These are phyloP conservation scores for Mus caroli DNA, from an alignment of 2,797 vertebrate species.

Conservation along the genomic window DNA sequence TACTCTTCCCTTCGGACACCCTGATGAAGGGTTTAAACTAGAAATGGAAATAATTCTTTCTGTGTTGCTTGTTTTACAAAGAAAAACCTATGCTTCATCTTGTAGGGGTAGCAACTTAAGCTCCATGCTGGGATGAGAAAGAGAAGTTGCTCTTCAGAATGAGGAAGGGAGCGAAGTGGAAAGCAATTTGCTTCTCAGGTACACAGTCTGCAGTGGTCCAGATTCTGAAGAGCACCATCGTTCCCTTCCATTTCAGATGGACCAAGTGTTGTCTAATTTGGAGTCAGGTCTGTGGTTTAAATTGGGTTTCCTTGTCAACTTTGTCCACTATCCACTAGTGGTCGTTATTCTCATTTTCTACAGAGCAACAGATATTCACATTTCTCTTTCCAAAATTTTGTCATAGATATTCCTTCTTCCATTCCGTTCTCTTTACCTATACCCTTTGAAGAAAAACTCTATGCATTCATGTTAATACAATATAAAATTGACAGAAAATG, in stretches of 20 bases:
- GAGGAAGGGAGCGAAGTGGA: not conserved
- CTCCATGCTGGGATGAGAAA: not conserved
- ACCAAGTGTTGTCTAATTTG: not conserved
- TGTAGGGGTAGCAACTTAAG: not conserved
- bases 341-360: not conserved
- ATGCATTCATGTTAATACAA: conserved; percentile 1
- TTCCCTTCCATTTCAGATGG: not conserved
- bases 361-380: not conserved
- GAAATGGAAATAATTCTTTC: not conserved
- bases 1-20: not conserved
- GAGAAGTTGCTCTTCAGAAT: not conserved
- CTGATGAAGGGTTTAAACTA: not conserved
- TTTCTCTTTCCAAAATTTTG: not conserved
- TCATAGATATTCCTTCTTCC: not conserved
- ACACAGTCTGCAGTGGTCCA: not conserved
- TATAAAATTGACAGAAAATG: conserved; percentile 16
- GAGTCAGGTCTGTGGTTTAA: not conserved
- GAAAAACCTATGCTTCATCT: not conserved
- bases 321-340: not conserved
- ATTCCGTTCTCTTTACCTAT: not conserved
- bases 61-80: conserved; percentile 34
- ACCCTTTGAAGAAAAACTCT: conserved; percentile 9
- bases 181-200: not conserved
- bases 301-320: not conserved
- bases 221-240: not conserved